Evolutionary conservation across 2,888 invertebrate genomes (phyloP).

Genomic region (Eutolmus rufibarbis): DNA sequence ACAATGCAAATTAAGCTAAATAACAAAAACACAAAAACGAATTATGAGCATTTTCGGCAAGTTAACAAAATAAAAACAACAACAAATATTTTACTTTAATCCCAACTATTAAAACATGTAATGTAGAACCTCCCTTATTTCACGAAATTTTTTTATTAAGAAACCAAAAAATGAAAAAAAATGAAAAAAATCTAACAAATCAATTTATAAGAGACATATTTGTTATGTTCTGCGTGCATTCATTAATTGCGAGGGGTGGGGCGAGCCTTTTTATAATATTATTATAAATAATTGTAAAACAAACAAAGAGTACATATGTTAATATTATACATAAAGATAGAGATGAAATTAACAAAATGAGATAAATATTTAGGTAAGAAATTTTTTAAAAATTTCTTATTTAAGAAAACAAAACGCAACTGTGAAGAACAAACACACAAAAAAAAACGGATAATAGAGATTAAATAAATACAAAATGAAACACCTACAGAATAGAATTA

Average conservation of each 20-base stretch:
- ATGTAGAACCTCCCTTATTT: background rate
- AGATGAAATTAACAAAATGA: conserved; percentile 14
- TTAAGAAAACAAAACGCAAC: conserved; percentile 47
- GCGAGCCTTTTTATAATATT: conserved; percentile 55
- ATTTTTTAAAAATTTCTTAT: conserved; percentile 42
- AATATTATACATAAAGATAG: conserved; percentile 37
- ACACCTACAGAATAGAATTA: background rate
- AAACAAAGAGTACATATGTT: conserved; percentile 23
- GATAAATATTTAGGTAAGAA: conserved; percentile 39
- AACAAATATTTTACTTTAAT: background rate
- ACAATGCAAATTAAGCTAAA: background rate
- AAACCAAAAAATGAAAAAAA: conserved; percentile 25
- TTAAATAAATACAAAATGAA: conserved; percentile 39
- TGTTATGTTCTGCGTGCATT: conserved; percentile 61
- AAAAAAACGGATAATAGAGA: conserved; percentile 48
- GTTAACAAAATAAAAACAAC: conserved; percentile 14
- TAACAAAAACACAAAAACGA: conserved; percentile 11
- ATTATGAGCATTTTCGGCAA: conserved; percentile 37
- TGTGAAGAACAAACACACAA: conserved; percentile 52
- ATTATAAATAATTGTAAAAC: conserved; percentile 43
- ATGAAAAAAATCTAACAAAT: background rate
- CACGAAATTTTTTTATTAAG: background rate
- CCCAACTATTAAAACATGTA: background rate
- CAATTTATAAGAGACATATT: conserved; percentile 27
- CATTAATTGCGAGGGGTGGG: conserved; percentile 63